Evolutionary conservation across 1,140 invertebrate species (phyloP).

Genomic region (Andricus grossulariae): DNA sequence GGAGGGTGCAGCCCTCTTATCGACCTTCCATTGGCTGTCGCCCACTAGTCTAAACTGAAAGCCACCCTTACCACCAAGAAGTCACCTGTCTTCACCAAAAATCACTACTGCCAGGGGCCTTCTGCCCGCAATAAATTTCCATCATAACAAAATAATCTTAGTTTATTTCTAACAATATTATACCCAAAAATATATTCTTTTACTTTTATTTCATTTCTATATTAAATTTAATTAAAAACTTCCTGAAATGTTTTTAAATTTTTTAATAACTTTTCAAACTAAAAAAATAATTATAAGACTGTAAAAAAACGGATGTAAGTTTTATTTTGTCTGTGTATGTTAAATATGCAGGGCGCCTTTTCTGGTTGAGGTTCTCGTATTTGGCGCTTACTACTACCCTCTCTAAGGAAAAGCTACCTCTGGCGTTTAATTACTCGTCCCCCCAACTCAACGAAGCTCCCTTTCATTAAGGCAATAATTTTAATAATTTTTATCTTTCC

Average conservation of each 20-base stretch:
- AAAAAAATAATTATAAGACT: too few species aligned
- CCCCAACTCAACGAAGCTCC: conserved; percentile 66
- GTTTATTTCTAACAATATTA: too few species aligned
- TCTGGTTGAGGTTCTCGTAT: conserved; percentile 43
- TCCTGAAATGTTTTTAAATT: too few species aligned
- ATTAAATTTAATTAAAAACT: too few species aligned
- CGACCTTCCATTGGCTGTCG: conserved; percentile 61
- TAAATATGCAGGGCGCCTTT: conserved; percentile 45
- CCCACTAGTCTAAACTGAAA: conserved; percentile 45
- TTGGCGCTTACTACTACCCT: conserved; percentile 53
- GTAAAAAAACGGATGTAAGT: too few species aligned
- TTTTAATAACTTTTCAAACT: too few species aligned
- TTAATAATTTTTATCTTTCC: conserved; percentile 77
- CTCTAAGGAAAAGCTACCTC: conserved; percentile 63
- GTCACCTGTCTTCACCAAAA: not conserved
- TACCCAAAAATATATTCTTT: too few species aligned
- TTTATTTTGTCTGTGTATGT: conserved; percentile 16
- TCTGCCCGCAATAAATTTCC: too few species aligned
- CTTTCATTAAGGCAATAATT: conserved; percentile 77
- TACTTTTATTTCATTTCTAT: too few species aligned
- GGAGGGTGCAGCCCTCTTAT: conserved; percentile 69
- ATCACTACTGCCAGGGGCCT: too few species aligned
- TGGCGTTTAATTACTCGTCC: conserved; percentile 74
- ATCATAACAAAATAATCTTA: too few species aligned
- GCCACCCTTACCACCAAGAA: conserved; percentile 38